Evolutionary conservation across 2,797 vertebrate genomes (phyloP).

Genomic region (Enteromius argenteus): DNA sequence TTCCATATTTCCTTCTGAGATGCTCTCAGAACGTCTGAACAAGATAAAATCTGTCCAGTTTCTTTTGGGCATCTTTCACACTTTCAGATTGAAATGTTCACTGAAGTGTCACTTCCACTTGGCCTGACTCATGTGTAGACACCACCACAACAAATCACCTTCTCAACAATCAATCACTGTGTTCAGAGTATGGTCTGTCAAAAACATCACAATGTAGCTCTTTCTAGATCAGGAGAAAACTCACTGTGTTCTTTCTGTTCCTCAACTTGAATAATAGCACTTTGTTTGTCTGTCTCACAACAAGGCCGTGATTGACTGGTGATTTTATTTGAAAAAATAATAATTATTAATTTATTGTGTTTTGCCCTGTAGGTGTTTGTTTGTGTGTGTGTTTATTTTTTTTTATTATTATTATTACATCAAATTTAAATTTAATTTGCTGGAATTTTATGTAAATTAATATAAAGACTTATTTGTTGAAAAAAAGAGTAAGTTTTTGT

Average conservation of each 20-base stretch:
- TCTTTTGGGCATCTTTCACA: background rate
- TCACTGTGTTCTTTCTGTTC: slow-evolving; percentile 21
- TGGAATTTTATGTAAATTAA: background rate
- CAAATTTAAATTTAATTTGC: no score
- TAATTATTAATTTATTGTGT: no score
- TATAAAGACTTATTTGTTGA: background rate
- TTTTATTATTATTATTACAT: no score
- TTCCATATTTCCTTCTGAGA: background rate
- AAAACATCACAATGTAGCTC: background rate
- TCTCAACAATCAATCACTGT: background rate
- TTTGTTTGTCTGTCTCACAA: background rate
- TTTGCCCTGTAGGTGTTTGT: no score
- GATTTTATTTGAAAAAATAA: background rate
- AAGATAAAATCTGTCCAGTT: background rate
- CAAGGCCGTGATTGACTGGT: background rate
- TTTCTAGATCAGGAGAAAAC: background rate
- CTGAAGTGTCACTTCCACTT: background rate
- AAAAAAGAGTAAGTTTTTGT: background rate
- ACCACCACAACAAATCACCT: background rate
- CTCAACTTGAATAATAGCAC: background rate
- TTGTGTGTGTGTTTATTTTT: no score
- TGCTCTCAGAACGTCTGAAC: background rate
- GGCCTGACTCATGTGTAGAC: background rate
- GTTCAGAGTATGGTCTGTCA: background rate
- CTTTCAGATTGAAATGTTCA: slow-evolving; percentile 3